A percentile compares a stretch with the other conserved stretches of the same genome.
Conservation (phyloP, 2,888 invertebrate genomes). For the Brassicogethes aeneus region DNA sequence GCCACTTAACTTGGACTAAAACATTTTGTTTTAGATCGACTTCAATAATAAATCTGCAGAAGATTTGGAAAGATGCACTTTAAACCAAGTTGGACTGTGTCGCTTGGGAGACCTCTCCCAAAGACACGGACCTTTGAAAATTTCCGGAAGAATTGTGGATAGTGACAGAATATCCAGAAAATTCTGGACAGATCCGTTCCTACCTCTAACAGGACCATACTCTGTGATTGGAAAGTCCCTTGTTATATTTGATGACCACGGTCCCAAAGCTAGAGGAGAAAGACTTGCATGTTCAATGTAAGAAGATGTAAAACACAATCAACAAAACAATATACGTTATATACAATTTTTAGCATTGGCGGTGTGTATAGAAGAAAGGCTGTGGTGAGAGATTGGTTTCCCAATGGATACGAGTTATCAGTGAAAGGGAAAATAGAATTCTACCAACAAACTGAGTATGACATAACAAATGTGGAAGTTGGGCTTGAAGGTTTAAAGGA, state of each 20-base stretch:
- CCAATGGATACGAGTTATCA: constrained; percentile 58
- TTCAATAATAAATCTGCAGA: constrained; percentile 46
- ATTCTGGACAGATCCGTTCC: constrained; percentile 68
- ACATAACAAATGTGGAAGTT: constrained; percentile 69
- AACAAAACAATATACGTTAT: background rate
- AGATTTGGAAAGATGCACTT: constrained; percentile 49
- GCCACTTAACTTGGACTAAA: no score
- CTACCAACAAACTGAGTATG: constrained; percentile 78
- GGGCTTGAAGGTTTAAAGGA: constrained; percentile 61
- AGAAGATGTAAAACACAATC: constrained; percentile 37
- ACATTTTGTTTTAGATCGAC: constrained; percentile 46
- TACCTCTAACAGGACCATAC: constrained; percentile 67
- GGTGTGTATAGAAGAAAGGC: constrained; percentile 72
- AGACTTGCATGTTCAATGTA: constrained; percentile 81
- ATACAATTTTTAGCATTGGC: constrained; percentile 53
- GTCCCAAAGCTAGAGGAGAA: constrained; percentile 81
- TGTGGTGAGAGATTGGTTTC: constrained; percentile 81
- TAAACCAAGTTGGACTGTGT: constrained; percentile 52
- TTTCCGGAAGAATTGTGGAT: constrained; percentile 64
- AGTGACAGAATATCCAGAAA: constrained; percentile 58
- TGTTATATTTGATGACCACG: constrained; percentile 80
- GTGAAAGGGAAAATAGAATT: constrained; percentile 72
- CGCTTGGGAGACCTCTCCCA: constrained; percentile 70
- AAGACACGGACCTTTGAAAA: constrained; percentile 59
- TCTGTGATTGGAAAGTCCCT: constrained; percentile 73